Conservation (phyloP, 2,113 vertebrate genomes). For the Gymnobelideus leadbeateri region DNA sequence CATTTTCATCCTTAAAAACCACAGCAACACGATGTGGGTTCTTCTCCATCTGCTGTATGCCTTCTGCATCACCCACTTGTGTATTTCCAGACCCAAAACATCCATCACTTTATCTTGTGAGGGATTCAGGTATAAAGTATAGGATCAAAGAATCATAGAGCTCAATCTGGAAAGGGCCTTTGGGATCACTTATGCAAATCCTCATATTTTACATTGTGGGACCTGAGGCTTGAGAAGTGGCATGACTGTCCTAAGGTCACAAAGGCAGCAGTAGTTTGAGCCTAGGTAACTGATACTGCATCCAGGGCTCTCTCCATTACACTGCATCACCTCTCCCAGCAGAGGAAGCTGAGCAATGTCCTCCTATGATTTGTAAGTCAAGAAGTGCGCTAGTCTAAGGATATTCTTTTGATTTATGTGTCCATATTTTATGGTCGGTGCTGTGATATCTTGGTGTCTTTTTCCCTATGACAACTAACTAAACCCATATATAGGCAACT, state of each 20-base stretch:
- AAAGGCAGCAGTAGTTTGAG: neutral
- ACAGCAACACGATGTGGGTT: neutral
- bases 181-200: neutral
- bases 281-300: neutral
- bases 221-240: neutral
- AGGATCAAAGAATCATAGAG: neutral
- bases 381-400: neutral
- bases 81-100: neutral
- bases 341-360: neutral
- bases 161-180: neutral
- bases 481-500: neutral
- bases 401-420: neutral
- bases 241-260: neutral
- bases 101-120: neutral
- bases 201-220: neutral
- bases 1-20: neutral
- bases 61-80: neutral
- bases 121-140: neutral
- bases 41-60: accelerated
- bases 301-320: neutral
- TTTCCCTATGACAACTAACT: neutral
- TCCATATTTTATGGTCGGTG: neutral
- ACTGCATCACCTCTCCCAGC: neutral
- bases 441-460: neutral
- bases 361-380: neutral